These are phyloP conservation scores for Tetragnatha montana DNA, from an alignment of 2,888 invertebrate species.

Conservation along the genomic window DNA sequence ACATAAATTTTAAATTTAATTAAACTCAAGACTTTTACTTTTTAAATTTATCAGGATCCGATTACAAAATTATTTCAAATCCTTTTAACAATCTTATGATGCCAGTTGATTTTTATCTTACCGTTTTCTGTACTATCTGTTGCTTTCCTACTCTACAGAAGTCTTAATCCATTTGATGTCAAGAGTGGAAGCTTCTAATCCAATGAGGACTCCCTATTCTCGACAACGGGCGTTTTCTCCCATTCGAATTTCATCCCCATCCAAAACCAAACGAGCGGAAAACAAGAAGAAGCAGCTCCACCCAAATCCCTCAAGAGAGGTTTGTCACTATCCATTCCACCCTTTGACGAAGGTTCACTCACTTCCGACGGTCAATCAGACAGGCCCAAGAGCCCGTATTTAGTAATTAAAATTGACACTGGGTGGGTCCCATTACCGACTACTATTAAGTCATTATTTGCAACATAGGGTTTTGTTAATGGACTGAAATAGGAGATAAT, in stretches of 20 bases:
- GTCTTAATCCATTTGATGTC: no score
- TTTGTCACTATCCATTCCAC: background rate
- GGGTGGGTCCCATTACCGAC: constrained; percentile 31
- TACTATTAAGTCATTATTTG: constrained; percentile 57
- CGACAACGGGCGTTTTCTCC: no score
- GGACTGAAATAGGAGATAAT: constrained; percentile 28
- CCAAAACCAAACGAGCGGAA: background rate
- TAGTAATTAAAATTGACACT: constrained; percentile 46
- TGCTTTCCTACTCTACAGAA: no score
- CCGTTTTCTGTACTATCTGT: no score
- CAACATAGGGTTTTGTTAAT: constrained; percentile 57
- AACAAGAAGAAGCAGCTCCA: background rate
- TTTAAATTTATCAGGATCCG: no score
- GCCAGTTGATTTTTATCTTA: no score
- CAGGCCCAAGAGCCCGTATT: background rate
- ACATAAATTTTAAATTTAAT: no score
- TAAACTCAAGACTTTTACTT: no score
- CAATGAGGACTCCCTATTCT: background rate
- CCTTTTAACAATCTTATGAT: no score
- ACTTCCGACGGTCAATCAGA: background rate
- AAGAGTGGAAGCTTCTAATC: no score
- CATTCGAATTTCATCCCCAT: background rate
- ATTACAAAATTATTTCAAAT: no score
- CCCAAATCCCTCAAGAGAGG: background rate
- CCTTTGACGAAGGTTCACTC: background rate